A percentile compares a stretch with the other conserved stretches of the same genome.
Conservation (phyloP, 1,140 invertebrate genomes). For the Aleiodes sp. region DNA sequence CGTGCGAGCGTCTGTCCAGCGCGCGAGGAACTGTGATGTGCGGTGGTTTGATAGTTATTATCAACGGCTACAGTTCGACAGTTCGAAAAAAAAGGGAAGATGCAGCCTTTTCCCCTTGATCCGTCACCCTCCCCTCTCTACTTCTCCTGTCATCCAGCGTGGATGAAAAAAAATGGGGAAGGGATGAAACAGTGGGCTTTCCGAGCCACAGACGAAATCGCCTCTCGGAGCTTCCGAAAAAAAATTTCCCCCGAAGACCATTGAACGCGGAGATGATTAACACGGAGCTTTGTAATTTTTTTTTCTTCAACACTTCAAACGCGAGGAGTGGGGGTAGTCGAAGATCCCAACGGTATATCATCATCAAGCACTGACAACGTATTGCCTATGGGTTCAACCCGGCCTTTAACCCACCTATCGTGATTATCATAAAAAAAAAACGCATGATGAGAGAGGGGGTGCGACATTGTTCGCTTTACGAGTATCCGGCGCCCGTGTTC, state of each 20-base stretch:
- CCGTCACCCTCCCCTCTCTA: conserved; percentile 29
- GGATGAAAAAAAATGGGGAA: neutral
- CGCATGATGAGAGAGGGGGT: neutral
- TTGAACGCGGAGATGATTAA: conserved; percentile 39
- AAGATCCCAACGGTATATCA: conserved; percentile 60
- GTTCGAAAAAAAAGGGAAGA: conserved; percentile 30
- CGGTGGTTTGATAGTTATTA: conserved; percentile 13
- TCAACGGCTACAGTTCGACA: neutral
- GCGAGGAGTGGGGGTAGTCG: conserved; percentile 42
- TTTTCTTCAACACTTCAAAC: too few species aligned
- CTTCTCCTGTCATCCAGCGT: conserved; percentile 33
- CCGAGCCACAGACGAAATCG: too few species aligned
- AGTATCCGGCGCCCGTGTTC: neutral
- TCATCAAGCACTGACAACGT: conserved; percentile 60
- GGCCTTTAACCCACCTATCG: conserved; percentile 1
- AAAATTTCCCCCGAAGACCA: conserved; percentile 33
- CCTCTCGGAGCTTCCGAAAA: conserved; percentile 34
- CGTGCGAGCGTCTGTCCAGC: conserved; percentile 52
- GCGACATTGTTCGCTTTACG: neutral
- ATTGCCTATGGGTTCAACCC: neutral
- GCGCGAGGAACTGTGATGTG: conserved; percentile 51
- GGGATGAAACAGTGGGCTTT: conserved; percentile 34
- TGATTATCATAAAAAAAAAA: neutral
- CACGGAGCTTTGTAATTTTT: conserved; percentile 21
- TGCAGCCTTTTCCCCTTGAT: conserved; percentile 41